A percentile compares a stretch with the other conserved stretches of the same genome.
Evolutionary conservation across 2,113 vertebrate genomes (phyloP).

Genomic region (Aplodontia rufa): DNA sequence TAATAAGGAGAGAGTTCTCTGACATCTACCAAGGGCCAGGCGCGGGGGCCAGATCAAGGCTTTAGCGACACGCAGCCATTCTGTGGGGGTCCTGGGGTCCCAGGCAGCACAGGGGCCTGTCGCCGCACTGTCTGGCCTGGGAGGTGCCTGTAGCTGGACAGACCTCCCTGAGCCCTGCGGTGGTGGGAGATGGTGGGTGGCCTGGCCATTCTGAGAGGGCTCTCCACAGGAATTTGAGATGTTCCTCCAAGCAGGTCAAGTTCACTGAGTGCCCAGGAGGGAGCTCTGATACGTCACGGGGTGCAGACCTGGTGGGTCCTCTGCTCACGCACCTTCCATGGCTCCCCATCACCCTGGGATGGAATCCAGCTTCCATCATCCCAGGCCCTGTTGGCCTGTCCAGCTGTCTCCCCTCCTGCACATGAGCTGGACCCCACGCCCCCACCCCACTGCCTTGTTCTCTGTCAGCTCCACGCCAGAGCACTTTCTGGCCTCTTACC

Average conservation of each 20-base stretch:
- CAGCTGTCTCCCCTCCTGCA: background rate
- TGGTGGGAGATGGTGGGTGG: background rate
- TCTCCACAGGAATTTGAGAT: constrained; percentile 13
- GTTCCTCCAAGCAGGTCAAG: background rate
- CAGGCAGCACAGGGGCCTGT: background rate
- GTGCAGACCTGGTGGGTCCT: background rate
- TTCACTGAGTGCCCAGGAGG: background rate
- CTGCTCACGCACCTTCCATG: background rate
- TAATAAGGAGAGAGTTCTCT: constrained; percentile 1
- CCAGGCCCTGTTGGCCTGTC: background rate
- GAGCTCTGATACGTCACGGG: background rate
- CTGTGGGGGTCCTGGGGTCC: background rate
- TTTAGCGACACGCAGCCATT: background rate
- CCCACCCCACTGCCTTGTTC: background rate
- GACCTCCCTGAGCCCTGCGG: background rate
- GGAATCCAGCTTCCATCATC: background rate
- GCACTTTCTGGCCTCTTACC: too few species aligned
- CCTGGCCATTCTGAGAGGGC: background rate
- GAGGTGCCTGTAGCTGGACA: background rate
- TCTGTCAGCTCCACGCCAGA: background rate
- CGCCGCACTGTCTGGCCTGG: background rate
- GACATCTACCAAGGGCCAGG: background rate
- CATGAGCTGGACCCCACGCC: background rate
- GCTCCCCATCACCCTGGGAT: background rate
- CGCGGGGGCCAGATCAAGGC: background rate